Base-by-base conservation (phyloP, 1,140 invertebrate genomes). In the Drosophila truncata region DNA sequence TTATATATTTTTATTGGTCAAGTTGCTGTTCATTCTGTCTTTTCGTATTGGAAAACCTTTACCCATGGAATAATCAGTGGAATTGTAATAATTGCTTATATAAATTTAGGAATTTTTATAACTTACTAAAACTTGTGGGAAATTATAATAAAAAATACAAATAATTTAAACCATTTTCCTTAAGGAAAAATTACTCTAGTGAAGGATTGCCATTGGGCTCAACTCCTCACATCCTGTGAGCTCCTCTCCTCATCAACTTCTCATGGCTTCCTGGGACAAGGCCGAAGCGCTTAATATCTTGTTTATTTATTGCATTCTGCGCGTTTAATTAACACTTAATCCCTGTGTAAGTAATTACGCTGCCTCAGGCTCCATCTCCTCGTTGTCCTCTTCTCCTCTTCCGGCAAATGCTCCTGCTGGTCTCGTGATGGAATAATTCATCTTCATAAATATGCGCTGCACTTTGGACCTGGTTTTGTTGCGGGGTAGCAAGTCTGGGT, bases 311-410 rank as follows among this genome's bases (percentile, higher is more conserved):
- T 87, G 80, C 82, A 80, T 87, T 83, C 76, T 91, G 80, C 78
- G 80, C 85, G 78, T 90, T 90, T 90, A 90, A 90, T 90, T 90
- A 90, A 90, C 85, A 82, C 85, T 90, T 90, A 90, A 90, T 90
- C 85, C 85, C 78, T 90, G 81, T 90, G 85, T 90, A 90, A 90
- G 85, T 90, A 90, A 90, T 90, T 90, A 90, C 82, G 25, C 55
- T 16, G 46, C 37, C 57, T 11, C 31, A n/a, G 20, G 59, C 59
- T n/a, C 47, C 37, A 41, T 44, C 25, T 18, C 23, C 47, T 42
- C 20, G 57, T 63, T 13, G 44, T 42, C 20, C 61, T 14, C 18
- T 14, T 4, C 8, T 55, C n/a, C 29, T 33, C 29, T 35, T 47
- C n/a, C 31, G 27, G 35, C 52, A 54, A 54, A 23, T 35, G 18